phyloP scores from a whole-genome alignment of 2,113 vertebrate genomes.

The Seriola rivoliana region DNA sequence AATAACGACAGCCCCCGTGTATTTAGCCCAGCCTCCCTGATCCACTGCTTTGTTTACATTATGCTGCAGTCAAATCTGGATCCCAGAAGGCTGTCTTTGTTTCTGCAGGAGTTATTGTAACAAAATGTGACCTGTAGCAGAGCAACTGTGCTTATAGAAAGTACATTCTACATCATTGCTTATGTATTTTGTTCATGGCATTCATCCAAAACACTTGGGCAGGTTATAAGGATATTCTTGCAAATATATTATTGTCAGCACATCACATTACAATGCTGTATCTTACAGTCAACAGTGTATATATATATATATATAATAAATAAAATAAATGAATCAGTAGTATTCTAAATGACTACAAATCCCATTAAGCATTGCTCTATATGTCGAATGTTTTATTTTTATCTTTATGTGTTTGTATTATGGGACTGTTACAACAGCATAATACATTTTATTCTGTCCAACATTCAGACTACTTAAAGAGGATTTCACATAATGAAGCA shows the following conservation, averaged over 20 bases:
- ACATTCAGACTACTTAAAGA: constrained; percentile 17
- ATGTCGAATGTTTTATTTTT: not conserved
- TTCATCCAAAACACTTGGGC: not conserved
- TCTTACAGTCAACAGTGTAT: no score
- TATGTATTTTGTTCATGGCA: not conserved
- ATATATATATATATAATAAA: no score
- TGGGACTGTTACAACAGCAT: not conserved
- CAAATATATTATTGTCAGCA: not conserved
- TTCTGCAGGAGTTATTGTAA: constrained; percentile 11
- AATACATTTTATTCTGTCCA: not conserved
- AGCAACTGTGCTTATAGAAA: not conserved
- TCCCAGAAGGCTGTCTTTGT: constrained; percentile 47
- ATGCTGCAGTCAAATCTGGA: constrained; percentile 55
- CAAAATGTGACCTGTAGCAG: not conserved
- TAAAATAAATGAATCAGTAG: not conserved
- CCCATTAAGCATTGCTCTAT: not conserved
- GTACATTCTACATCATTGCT: not conserved
- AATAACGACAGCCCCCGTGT: constrained; percentile 50
- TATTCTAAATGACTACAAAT: no score
- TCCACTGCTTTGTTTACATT: constrained; percentile 75
- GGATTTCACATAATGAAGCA: constrained; percentile 22
- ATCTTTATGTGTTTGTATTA: not conserved
- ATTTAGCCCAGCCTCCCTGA: constrained; percentile 36
- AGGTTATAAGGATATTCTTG: not conserved
- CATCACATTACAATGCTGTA: not conserved